A percentile compares a stretch with the other conserved stretches of the same genome.
These are phyloP conservation scores for Grantiella picta DNA, from an alignment of 2,113 vertebrate species.

Conservation along the genomic window DNA sequence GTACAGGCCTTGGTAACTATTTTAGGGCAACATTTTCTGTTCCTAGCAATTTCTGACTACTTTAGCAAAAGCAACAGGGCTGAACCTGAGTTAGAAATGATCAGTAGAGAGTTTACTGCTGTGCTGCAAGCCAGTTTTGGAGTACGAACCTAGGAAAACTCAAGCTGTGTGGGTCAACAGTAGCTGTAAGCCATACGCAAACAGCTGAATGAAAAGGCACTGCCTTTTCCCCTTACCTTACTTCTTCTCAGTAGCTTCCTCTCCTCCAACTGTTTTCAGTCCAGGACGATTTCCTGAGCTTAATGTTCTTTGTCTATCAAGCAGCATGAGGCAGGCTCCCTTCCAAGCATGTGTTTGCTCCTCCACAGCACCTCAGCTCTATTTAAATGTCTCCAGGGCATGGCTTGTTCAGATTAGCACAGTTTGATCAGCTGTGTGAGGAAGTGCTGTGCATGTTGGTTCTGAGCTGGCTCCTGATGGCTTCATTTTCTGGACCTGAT, in stretches of 20 bases:
- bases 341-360: neutral
- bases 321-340: neutral
- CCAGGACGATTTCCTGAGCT: neutral
- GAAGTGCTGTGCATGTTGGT: neutral
- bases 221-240: neutral
- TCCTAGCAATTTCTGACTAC: neutral
- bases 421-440: neutral
- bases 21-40: neutral
- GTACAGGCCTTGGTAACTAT: neutral
- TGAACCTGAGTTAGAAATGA: neutral
- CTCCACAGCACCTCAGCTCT: neutral
- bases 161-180: neutral
- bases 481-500: neutral
- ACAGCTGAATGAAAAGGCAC: neutral
- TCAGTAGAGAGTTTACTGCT: neutral
- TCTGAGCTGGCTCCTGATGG: neutral
- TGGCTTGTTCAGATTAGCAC: neutral
- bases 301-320: neutral
- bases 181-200: neutral
- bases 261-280: neutral
- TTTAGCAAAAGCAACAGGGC: neutral
- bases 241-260: neutral
- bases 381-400: neutral
- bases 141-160: neutral
- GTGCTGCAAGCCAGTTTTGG: neutral